phyloP scores from a whole-genome alignment of 1,140 invertebrate species.

The Drosophila malerkotliana region DNA sequence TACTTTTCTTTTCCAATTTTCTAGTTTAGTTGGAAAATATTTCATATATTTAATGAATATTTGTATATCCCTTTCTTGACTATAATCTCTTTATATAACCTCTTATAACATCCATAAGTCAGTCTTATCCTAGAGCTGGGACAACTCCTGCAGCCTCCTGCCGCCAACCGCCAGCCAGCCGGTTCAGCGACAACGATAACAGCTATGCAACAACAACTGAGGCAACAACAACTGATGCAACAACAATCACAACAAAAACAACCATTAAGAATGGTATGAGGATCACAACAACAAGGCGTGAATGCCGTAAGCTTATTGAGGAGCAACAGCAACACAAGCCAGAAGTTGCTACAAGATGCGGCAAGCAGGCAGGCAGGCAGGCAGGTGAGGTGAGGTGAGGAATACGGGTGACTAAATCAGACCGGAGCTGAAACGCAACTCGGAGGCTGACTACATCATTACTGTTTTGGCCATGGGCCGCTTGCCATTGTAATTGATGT shows the following conservation, averaged over 20 bases:
- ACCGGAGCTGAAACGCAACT: conserved; percentile 51
- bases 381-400: neutral
- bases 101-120: neutral
- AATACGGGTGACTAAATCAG: conserved; percentile 1
- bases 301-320: conserved; percentile 71
- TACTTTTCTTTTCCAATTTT: too few relatives aligned
- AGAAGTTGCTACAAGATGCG: conserved; percentile 7
- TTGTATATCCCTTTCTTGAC: neutral
- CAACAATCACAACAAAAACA: conserved; percentile 56
- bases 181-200: conserved; percentile 68
- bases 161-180: conserved; percentile 16
- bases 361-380: neutral
- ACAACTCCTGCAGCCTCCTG: conserved; percentile 4
- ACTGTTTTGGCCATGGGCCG: conserved; percentile 73
- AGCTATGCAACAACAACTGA: conserved; percentile 42
- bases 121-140: conserved; percentile 23
- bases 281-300: conserved; percentile 72
- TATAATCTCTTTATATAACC: neutral
- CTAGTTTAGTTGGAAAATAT: neutral
- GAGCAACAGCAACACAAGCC: conserved; percentile 23
- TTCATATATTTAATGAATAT: neutral
- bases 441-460: conserved; percentile 71
- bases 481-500: conserved; percentile 82
- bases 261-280: neutral
- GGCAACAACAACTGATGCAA: conserved; percentile 39